These are phyloP conservation scores for Pipistrellus nathusii DNA, from an alignment of 2,797 vertebrate species.

Conservation along the genomic window DNA sequence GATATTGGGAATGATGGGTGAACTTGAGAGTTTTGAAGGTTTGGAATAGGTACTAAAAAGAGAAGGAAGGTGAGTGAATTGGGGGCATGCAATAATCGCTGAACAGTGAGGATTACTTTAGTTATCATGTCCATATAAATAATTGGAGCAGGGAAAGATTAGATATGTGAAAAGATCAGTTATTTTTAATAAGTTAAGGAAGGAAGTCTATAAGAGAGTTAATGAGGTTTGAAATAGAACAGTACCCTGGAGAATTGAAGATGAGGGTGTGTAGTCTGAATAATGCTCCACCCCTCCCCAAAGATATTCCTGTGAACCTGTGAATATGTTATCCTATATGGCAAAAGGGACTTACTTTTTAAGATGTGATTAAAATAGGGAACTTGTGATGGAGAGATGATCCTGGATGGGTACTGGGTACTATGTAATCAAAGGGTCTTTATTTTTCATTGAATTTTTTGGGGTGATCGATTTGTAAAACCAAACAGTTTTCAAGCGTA, in stretches of 20 bases:
- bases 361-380: conserved; percentile 11
- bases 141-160: conserved; percentile 12
- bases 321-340: neutral
- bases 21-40: conserved; percentile 39
- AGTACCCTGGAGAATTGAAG: neutral
- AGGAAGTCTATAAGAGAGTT: neutral
- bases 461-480: neutral
- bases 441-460: neutral
- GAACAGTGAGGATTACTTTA: conserved; percentile 37
- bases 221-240: conserved; percentile 36
- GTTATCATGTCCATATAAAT: conserved; percentile 42
- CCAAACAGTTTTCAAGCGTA: neutral
- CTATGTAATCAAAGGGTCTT: neutral
- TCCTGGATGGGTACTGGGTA: neutral
- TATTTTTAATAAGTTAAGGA: neutral
- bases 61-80: conserved; percentile 5
- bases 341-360: neutral
- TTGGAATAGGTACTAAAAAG: conserved; percentile 30
- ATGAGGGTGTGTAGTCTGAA: neutral
- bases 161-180: neutral
- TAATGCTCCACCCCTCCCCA: neutral
- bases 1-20: neutral
- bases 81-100: neutral
- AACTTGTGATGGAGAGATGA: neutral
- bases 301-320: neutral